Evolutionary conservation across 2,888 invertebrate species (phyloP), one percentile per base, ranked within the genome.

Genomic region (Andrena chrysosceles): DNA sequence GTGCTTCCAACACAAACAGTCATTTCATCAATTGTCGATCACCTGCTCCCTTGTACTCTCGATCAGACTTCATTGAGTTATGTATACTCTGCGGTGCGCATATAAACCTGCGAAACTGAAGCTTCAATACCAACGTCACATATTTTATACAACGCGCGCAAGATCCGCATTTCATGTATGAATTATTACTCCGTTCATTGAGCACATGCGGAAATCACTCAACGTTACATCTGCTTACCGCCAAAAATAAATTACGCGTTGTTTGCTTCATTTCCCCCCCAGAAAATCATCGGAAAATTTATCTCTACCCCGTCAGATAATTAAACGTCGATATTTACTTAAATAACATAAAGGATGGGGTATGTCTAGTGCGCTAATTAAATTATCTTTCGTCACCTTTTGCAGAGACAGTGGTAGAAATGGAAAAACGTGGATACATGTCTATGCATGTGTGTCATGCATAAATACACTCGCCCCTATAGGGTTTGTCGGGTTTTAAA

Each of bases 201-300:
- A 89, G 88, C 87, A 87, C 87, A 85, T 84, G 85, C 86, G 85
- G 83, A 89, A 91, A 91, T 91, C 91, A 88, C 85, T 90, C 89
- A 89, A 84, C 60, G 66, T 3, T 68, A 49, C 26, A 66, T 72
- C 67, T 54, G 66, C 48, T 49, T 72, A 54, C 42, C 77, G 35
- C 26, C 29, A 31, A 42, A 64, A 71, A 74, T 68, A 52, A 81
- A 83, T 84, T 77, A 72, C 71, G 60, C 29, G 56, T 71, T 73
- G 73, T 73, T 83, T 77, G 62, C 71, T 67, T 68, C 54, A 23
- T 60, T 66, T 67, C 52, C 35, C 33, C 10, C 8, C n/a, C 1
- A 16, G 42, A 42, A 8, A 31, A 67, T 62, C 59, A 60, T 66
- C 8, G 42, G 54, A 67, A 72, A 54, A 67, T 67, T 31, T 35